Conservation (phyloP, 2,888 invertebrate genomes). For the Dyspetes luteomarginatus region DNA sequence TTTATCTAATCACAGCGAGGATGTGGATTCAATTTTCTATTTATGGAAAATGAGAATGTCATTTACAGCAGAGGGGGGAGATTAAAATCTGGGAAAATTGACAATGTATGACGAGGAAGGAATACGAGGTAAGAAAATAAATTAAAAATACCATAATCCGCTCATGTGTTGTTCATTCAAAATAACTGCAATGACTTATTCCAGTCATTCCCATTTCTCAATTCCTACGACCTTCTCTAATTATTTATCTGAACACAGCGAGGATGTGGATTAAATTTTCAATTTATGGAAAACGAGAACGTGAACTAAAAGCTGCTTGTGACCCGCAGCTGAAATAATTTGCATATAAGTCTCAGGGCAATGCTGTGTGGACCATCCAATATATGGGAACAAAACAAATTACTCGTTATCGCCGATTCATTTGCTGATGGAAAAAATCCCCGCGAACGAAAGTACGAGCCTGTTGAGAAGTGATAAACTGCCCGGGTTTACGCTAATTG, state of each 20-base stretch:
- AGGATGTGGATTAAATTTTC: not conserved
- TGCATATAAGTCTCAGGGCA: constrained; percentile 31
- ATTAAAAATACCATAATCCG: too few species aligned
- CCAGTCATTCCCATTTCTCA: too few species aligned
- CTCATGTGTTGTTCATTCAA: too few species aligned
- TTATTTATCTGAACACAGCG: not conserved
- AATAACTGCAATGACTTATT: too few species aligned
- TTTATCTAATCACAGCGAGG: not conserved
- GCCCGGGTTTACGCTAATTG: constrained; percentile 46
- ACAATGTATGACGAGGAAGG: not conserved
- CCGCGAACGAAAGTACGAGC: constrained; percentile 1
- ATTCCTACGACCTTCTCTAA: too few species aligned
- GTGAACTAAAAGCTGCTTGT: too few species aligned
- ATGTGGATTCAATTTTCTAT: not conserved
- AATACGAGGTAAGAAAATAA: constrained; percentile 17
- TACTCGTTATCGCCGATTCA: constrained; percentile 28
- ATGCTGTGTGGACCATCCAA: not conserved
- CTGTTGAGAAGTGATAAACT: constrained; percentile 35
- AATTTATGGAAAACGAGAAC: not conserved
- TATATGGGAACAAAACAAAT: too few species aligned
- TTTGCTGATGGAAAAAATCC: constrained; percentile 38
- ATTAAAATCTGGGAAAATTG: not conserved
- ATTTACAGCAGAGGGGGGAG: not conserved
- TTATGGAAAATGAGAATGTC: not conserved
- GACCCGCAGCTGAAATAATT: constrained; percentile 38